Percentiles rank a stretch among this genome's conserved stretches.
These are phyloP conservation scores for Pangasius djambal DNA, from an alignment of 2,797 vertebrate species.

Conservation along the genomic window DNA sequence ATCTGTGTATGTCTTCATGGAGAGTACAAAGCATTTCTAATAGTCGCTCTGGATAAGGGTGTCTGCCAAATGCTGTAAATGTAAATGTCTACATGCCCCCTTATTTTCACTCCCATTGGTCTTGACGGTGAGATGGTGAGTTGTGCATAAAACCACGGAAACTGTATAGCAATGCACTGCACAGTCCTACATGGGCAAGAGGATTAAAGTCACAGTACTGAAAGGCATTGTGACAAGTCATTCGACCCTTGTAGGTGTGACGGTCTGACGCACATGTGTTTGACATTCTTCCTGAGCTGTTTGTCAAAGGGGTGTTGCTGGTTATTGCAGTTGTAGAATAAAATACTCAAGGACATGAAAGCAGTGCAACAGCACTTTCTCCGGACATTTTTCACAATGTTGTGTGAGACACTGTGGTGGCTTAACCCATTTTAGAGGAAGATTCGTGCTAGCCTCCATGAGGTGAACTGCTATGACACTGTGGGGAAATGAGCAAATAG, in stretches of 20 bases:
- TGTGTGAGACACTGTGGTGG: background rate
- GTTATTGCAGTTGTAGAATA: background rate
- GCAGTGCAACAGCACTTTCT: background rate
- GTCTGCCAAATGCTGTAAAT: background rate
- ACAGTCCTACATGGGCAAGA: background rate
- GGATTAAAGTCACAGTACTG: background rate
- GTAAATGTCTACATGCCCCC: background rate
- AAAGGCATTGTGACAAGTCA: background rate
- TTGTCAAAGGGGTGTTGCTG: constrained; percentile 23
- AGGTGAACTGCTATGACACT: background rate
- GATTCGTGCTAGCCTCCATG: background rate
- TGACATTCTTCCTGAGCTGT: background rate
- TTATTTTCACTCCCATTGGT: background rate
- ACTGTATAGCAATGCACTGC: background rate
- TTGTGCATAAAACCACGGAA: background rate
- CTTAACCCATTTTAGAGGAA: background rate
- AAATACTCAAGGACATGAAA: background rate
- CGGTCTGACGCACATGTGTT: background rate
- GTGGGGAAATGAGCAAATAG: background rate
- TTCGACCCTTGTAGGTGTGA: background rate
- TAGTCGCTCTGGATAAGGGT: background rate
- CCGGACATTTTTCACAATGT: background rate
- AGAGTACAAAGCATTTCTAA: background rate
- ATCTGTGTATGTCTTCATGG: background rate
- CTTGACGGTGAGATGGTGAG: background rate